Evolutionary conservation across 2,888 invertebrate species (phyloP).

Genomic region (Noctua comes): DNA sequence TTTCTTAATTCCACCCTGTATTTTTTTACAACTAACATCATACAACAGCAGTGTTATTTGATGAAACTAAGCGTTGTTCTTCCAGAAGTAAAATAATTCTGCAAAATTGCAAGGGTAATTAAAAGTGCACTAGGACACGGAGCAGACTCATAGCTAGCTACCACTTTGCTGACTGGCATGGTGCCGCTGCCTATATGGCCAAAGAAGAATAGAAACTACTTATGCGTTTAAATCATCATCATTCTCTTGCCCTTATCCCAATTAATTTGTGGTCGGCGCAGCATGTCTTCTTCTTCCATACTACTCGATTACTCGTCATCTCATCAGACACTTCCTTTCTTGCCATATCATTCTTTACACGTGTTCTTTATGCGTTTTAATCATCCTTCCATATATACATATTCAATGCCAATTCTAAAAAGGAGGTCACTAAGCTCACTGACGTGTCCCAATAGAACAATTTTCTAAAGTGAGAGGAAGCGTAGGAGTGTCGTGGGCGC

Average conservation of each 20-base stretch:
- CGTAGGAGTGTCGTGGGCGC: slow-evolving; percentile 67
- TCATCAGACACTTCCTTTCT: too few species aligned
- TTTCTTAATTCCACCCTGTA: neutral
- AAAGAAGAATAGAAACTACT: neutral
- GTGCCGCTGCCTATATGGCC: neutral
- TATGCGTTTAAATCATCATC: slow-evolving; percentile 4
- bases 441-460: slow-evolving; percentile 62
- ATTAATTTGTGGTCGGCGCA: too few species aligned
- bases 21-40: neutral
- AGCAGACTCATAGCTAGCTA: too few species aligned
- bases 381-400: slow-evolving; percentile 27
- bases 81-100: neutral
- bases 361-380: neutral
- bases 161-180: neutral
- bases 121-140: too few species aligned
- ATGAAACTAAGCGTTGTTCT: neutral
- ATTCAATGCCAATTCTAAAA: slow-evolving; percentile 38
- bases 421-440: slow-evolving; percentile 64
- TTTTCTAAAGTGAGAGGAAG: slow-evolving; percentile 70
- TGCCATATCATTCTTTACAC: too few species aligned
- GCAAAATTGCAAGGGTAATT: too few species aligned
- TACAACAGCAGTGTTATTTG: neutral
- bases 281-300: too few species aligned
- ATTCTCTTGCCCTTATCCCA: too few species aligned
- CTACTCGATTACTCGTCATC: too few species aligned